Percentiles rank a stretch among this genome's conserved stretches.
Conservation (phyloP, 2,888 invertebrate genomes). For the Hyalella azteca region DNA sequence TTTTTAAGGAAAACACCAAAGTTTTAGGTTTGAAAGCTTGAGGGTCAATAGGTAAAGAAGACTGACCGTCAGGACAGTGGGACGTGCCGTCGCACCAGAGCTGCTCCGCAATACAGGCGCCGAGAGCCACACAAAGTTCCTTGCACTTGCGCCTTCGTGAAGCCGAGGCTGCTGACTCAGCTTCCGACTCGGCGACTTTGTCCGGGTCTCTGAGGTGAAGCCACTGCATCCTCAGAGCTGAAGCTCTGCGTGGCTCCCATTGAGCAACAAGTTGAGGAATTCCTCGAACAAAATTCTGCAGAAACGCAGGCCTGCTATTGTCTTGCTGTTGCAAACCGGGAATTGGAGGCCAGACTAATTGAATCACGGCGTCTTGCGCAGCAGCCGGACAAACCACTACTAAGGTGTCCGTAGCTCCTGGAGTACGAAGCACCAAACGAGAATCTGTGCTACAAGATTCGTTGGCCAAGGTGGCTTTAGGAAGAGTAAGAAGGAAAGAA, state of each 20-base stretch:
- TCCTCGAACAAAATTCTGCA: slow-evolving; percentile 27
- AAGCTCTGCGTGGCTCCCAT: slow-evolving; percentile 53
- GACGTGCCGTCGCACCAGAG: slow-evolving; percentile 56
- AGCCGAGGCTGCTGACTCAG: neutral
- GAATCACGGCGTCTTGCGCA: slow-evolving; percentile 42
- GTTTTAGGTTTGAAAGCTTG: too few species aligned
- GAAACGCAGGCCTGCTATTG: slow-evolving; percentile 10
- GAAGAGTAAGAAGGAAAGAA: slow-evolving; percentile 47
- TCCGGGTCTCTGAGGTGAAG: slow-evolving; percentile 40
- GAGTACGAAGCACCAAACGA: slow-evolving; percentile 49
- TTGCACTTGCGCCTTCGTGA: slow-evolving; percentile 38
- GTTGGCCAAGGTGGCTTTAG: slow-evolving; percentile 54
- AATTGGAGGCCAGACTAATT: slow-evolving; percentile 50
- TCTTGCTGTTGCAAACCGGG: neutral
- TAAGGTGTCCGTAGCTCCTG: slow-evolving; percentile 47
- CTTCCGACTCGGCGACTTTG: neutral
- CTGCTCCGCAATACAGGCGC: slow-evolving; percentile 52
- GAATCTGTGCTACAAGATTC: slow-evolving; percentile 55
- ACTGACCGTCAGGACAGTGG: slow-evolving; percentile 54
- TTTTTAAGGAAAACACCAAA: too few species aligned
- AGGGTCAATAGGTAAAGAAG: too few species aligned
- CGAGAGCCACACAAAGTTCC: slow-evolving; percentile 52
- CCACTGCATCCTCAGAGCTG: slow-evolving; percentile 50
- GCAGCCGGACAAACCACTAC: slow-evolving; percentile 52
- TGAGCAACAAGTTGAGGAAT: slow-evolving; percentile 38